Percentiles rank a stretch among this genome's conserved stretches.
Conservation (phyloP, 2,113 vertebrate genomes). For the Siphamia tubifer region DNA sequence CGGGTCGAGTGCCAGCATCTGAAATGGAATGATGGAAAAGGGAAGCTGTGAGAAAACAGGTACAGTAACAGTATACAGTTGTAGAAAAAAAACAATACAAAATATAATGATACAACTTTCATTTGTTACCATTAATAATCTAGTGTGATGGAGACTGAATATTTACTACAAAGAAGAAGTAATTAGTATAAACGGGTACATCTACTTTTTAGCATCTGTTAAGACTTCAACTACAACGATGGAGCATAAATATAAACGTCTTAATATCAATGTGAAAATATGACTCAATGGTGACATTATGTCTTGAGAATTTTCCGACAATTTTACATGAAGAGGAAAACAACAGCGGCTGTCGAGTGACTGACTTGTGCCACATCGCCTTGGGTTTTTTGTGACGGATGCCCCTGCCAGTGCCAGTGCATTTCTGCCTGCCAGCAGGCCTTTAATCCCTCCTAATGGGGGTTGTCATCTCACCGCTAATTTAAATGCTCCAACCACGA, state of each 20-base stretch:
- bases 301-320: constrained; percentile 17
- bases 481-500: constrained; percentile 83
- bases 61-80: background rate
- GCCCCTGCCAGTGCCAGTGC: constrained; percentile 79
- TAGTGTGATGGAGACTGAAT: too few relatives aligned
- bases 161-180: too few relatives aligned
- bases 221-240: too few relatives aligned
- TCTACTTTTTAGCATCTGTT: too few relatives aligned
- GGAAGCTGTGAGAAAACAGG: background rate
- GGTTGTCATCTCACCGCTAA: constrained; percentile 83
- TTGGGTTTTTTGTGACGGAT: constrained; percentile 77
- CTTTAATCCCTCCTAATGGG: constrained; percentile 86
- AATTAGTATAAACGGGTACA: too few relatives aligned
- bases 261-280: too few relatives aligned
- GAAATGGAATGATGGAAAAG: background rate
- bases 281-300: background rate
- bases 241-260: too few relatives aligned
- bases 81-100: background rate
- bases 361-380: constrained; percentile 77
- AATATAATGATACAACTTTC: background rate
- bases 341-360: constrained; percentile 55
- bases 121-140: too few relatives aligned
- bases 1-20: constrained; percentile 21
- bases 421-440: constrained; percentile 79
- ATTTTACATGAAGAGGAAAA: constrained; percentile 28